Base-by-base conservation (phyloP, 2,888 invertebrate genomes). In the Thera obeliscata region DNA sequence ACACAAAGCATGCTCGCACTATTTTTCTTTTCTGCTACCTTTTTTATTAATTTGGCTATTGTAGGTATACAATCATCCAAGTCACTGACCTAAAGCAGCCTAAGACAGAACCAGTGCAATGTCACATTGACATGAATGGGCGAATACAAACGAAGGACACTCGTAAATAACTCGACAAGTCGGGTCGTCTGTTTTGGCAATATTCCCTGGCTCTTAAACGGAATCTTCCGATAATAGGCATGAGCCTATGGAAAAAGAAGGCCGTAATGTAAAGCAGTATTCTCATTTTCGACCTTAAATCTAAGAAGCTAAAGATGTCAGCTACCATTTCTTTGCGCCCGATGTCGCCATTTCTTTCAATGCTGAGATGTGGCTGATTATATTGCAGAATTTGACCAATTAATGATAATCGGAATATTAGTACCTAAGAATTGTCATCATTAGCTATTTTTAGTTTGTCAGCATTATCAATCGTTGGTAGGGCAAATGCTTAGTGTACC, bases 111-210 rank as follows among this genome's bases (percentile, higher is more conserved):
- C 43, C 52, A 61, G 43, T 12, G n/a, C 43, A 61, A 36, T 55
- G 59, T n/a, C 54, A 38, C 59, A 49, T 59, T 41, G 56, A 11
- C 62, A 49, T 56, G 56, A 62, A 62, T 62, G 56, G 62, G 56
- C 56, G 36, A 62, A 46, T 35, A 54, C 12, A 22, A 62, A 38
- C 55, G 62, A 62, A 49, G 62, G 56, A 56, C 41, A n/a, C 48
- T 33, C 56, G 38, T 50, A 63, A 63, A 61, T 55, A 57, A 35
- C 63, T 35, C 33, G 7, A n/a, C 41, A 57, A 49, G 56, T 56
- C 38, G 52, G 63, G 56, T 50, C 63, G 59, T 11, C 11, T 59
- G 56, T 67, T 66, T 69, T 65, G 41, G 71, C 61, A 63, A 38
- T 50, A 50, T 56, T 63, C 63, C 63, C 63, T 63, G 50, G 63